Conservation (phyloP, 2,113 vertebrate species). For the Paedocypris sp. region DNA sequence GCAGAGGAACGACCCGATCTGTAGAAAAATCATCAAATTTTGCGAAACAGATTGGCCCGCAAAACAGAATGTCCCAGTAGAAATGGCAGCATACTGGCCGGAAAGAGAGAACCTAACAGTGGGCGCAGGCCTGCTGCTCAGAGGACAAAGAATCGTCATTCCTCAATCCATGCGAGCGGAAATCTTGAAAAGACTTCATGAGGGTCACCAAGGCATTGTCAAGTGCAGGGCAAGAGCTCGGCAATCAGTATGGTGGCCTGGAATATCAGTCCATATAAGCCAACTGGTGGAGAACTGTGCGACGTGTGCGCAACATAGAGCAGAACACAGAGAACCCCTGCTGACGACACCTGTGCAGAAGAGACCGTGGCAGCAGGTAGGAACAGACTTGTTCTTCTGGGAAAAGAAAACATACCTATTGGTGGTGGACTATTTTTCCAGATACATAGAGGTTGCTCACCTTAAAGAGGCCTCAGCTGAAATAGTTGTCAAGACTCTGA, state of each 20-base stretch:
- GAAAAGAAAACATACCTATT: constrained; percentile 12
- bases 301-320: constrained; percentile 2
- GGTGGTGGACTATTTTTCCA: constrained; percentile 20
- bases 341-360: not conserved
- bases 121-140: not conserved
- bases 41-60: not conserved
- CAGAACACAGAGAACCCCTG: constrained; percentile 11
- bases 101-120: not conserved
- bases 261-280: not conserved
- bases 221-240: constrained; percentile 10
- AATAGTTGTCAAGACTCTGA: not conserved
- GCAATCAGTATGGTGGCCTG: not conserved
- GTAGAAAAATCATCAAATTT: not conserved
- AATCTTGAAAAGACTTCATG: not conserved
- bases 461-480: not conserved
- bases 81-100: not conserved
- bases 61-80: not conserved
- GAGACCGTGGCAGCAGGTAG: constrained; percentile 10
- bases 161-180: not conserved
- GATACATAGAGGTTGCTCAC: constrained; percentile 19
- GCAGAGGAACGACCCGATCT: not conserved
- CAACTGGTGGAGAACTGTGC: constrained; percentile 7
- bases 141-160: constrained; percentile 18
- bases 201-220: constrained; percentile 8
- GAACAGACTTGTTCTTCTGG: constrained; percentile 18